Evolutionary conservation across 37 sponge, comb jelly and placozoan species (phyloP).

Genomic region (Oopsacas minuta): DNA sequence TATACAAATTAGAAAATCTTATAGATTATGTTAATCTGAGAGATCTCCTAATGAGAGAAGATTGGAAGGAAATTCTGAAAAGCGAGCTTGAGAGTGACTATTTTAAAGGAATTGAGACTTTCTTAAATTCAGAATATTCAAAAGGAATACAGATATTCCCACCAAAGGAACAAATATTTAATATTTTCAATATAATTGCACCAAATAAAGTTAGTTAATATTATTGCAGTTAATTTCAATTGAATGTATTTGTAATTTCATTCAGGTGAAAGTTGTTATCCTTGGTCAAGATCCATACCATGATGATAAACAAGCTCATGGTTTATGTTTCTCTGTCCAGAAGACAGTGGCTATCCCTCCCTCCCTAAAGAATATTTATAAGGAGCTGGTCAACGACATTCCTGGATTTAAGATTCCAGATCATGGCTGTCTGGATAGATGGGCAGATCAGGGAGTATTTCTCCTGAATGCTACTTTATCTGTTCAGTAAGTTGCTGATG

Average conservation of each 20-base stretch:
- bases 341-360: slow-evolving; percentile 65
- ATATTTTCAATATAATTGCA: background rate
- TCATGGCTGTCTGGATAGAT: slow-evolving; percentile 79
- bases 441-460: slow-evolving; percentile 93
- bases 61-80: slow-evolving; percentile 18
- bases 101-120: background rate
- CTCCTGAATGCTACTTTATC: slow-evolving; percentile 91
- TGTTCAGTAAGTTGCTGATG: slow-evolving; percentile 31
- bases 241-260: background rate
- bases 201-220: background rate
- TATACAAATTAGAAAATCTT: background rate
- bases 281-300: slow-evolving; percentile 98
- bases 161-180: slow-evolving; percentile 11
- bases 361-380: slow-evolving; percentile 83
- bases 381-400: slow-evolving; percentile 56
- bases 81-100: background rate
- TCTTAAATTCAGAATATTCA: slow-evolving; percentile 7
- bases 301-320: slow-evolving; percentile 82
- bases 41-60: background rate
- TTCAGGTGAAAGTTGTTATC: slow-evolving; percentile 77
- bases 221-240: background rate
- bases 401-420: slow-evolving; percentile 57
- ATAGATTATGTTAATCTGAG: background rate
- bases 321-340: slow-evolving; percentile 87
- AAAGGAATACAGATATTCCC: slow-evolving; percentile 19